A percentile compares a stretch with the other conserved stretches of the same genome.
Conservation (phyloP, 2,113 vertebrate species). For the Scomber japonicus region DNA sequence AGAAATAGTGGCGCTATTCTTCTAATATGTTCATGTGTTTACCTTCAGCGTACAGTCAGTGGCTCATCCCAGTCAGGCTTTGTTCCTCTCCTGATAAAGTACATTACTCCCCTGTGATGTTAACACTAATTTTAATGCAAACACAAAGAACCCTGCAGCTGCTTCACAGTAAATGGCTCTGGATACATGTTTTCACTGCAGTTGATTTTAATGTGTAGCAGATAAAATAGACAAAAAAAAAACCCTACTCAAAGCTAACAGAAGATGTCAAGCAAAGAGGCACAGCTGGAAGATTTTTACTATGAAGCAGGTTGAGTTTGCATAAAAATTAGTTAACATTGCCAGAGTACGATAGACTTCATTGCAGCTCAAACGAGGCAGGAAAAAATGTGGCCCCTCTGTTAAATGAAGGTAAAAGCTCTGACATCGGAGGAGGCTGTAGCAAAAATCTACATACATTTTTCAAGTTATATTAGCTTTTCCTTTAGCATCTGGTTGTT, state of each 20-base stretch:
- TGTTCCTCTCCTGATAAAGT: background rate
- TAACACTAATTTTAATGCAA: constrained; percentile 30
- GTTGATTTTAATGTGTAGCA: background rate
- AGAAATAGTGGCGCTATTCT: background rate
- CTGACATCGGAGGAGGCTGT: constrained; percentile 1
- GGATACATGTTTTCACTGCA: constrained; percentile 10
- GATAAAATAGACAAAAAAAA: constrained; percentile 1
- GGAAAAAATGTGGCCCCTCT: background rate
- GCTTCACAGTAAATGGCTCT: constrained; percentile 12
- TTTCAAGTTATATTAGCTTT: background rate
- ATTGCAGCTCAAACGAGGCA: constrained; percentile 3
- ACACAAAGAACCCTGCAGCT: constrained; percentile 33
- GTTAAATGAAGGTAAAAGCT: constrained; percentile 19
- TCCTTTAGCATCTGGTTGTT: background rate
- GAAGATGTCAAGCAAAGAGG: constrained; percentile 21
- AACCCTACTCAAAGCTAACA: constrained; percentile 2
- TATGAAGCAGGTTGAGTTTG: constrained; percentile 13
- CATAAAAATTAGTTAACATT: background rate
- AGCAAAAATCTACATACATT: background rate
- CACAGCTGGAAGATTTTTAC: constrained; percentile 35
- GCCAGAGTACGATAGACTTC: background rate
- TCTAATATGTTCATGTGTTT: background rate
- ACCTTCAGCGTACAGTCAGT: constrained; percentile 30
- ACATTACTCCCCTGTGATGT: constrained; percentile 1
- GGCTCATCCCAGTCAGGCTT: constrained; percentile 5